These are phyloP conservation scores for Drosophila lacteicornis DNA, from an alignment of 1,140 invertebrate genomes.

Conservation along the genomic window DNA sequence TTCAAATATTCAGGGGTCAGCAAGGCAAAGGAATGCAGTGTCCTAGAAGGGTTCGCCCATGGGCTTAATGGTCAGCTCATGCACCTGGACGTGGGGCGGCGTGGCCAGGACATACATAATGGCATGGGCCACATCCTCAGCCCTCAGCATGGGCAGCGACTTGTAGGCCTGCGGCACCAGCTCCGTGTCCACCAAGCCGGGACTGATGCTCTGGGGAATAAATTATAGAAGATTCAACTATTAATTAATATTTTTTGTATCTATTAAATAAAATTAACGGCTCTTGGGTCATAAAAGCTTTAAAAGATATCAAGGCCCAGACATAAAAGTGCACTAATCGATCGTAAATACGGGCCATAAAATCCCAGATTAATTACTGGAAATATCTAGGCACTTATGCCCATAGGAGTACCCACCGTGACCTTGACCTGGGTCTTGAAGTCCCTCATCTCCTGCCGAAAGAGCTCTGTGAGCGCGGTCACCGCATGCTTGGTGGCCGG, in stretches of 20 bases:
- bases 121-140: constrained; percentile 86
- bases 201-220: constrained; percentile 86
- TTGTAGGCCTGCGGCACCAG: constrained; percentile 78
- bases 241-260: too few species aligned
- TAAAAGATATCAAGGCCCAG: not conserved
- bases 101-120: constrained; percentile 86
- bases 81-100: constrained; percentile 86
- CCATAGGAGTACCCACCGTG: constrained; percentile 86
- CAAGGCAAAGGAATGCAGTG: not conserved
- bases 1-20: not conserved
- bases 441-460: constrained; percentile 88
- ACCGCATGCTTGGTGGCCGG: constrained; percentile 89
- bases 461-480: constrained; percentile 88
- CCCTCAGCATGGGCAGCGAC: constrained; percentile 69
- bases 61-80: constrained; percentile 79
- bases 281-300: not conserved
- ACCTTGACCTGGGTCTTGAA: constrained; percentile 88
- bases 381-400: too few species aligned
- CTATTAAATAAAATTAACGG: not conserved
- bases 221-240: too few species aligned
- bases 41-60: constrained; percentile 70
- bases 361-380: too few species aligned
- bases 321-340: too few species aligned
- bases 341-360: too few species aligned
- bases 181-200: constrained; percentile 87